Evolutionary conservation across 1,140 invertebrate genomes (phyloP).

Genomic region (Varroa destructor): DNA sequence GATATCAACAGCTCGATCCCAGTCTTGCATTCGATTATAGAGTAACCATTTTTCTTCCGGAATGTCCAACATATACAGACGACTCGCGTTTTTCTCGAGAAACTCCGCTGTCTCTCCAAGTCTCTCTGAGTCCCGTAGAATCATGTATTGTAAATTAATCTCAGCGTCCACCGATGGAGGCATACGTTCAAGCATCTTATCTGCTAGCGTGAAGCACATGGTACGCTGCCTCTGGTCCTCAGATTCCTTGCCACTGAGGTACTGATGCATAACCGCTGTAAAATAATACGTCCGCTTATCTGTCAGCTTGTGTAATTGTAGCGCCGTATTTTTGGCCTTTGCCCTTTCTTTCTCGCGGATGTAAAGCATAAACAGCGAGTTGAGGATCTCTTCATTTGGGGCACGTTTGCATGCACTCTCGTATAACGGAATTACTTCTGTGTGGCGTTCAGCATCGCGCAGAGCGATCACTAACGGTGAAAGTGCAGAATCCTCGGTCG

Average conservation of each 20-base stretch:
- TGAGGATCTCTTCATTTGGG: conserved; percentile 8
- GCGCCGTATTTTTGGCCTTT: conserved; percentile 1
- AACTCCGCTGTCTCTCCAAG: neutral
- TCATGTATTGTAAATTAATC: conserved; percentile 13
- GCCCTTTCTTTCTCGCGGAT: conserved; percentile 8
- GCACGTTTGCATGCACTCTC: conserved; percentile 3
- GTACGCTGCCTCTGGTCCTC: neutral
- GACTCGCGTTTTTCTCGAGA: neutral
- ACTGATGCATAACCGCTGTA: conserved; percentile 19
- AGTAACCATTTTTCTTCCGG: neutral
- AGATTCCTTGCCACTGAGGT: conserved; percentile 12
- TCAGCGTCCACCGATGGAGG: conserved; percentile 1
- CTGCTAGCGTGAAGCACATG: conserved; percentile 9
- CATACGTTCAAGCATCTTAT: conserved; percentile 5
- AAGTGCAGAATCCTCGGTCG: conserved; percentile 8
- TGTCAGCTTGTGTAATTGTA: conserved; percentile 17
- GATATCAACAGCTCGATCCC: neutral
- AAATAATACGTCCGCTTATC: conserved; percentile 23
- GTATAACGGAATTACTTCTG: conserved; percentile 7
- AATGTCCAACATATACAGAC: neutral
- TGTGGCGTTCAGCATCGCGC: neutral
- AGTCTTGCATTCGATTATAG: neutral
- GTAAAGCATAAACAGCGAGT: conserved; percentile 23
- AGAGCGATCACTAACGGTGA: conserved; percentile 17
- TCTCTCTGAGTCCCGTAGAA: neutral